Evolutionary conservation across 2,797 vertebrate species (phyloP).

Genomic region (Crax fasciolata): DNA sequence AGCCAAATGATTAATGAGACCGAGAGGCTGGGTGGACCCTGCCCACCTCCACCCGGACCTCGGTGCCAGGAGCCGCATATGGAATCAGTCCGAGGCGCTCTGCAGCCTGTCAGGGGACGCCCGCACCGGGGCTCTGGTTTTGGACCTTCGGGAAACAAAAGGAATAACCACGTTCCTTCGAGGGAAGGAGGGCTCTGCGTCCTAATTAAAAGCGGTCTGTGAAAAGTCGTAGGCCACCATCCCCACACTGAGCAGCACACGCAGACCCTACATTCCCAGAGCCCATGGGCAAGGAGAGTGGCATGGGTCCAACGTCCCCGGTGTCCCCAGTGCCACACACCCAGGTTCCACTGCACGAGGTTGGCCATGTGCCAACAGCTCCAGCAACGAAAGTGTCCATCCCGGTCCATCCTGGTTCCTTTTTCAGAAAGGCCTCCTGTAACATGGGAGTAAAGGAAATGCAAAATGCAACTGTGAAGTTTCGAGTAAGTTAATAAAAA

Average conservation of each 20-base stretch:
- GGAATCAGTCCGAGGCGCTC: constrained; percentile 87
- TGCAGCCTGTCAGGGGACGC: constrained; percentile 86
- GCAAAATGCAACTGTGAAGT: fast-evolving
- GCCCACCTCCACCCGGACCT: constrained; percentile 98
- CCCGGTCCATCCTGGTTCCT: neutral
- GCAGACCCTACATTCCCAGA: too few relatives aligned
- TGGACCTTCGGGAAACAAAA: constrained; percentile 74
- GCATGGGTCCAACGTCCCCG: too few relatives aligned
- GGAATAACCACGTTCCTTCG: neutral
- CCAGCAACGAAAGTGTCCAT: too few relatives aligned
- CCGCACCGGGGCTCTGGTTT: constrained; percentile 64
- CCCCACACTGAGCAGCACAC: neutral
- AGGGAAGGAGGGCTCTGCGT: neutral
- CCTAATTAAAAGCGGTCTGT: constrained; percentile 1
- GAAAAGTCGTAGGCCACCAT: neutral
- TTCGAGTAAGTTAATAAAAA: neutral
- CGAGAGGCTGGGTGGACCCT: constrained; percentile 95
- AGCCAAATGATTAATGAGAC: constrained; percentile 99
- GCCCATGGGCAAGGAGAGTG: too few relatives aligned
- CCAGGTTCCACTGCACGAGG: too few relatives aligned
- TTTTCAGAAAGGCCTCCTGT: fast-evolving
- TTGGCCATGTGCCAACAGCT: too few relatives aligned
- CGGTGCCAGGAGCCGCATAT: constrained; percentile 92
- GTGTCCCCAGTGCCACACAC: too few relatives aligned
- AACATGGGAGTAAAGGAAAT: fast-evolving